Conservation (phyloP, 1,140 invertebrate species). For the Drosophila pseudoananassae region DNA sequence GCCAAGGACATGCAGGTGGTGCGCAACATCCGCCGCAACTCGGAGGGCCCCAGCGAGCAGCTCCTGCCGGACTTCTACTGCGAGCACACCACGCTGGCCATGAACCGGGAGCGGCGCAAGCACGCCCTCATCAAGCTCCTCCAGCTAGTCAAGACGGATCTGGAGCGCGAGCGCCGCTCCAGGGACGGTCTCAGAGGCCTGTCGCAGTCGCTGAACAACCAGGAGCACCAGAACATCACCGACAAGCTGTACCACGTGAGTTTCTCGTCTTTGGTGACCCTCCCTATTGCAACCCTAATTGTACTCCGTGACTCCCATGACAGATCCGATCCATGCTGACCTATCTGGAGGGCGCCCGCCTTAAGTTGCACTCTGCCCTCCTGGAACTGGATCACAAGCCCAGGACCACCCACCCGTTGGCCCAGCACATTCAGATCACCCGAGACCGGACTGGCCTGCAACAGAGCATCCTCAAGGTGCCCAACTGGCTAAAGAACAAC, state of each 20-base stretch:
- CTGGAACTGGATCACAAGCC: conserved; percentile 92
- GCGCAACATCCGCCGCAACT: conserved; percentile 81
- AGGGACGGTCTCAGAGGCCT: conserved; percentile 94
- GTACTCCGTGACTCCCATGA: background rate
- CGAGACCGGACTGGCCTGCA: conserved; percentile 95
- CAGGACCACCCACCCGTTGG: conserved; percentile 91
- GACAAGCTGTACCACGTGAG: conserved; percentile 95
- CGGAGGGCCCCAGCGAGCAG: conserved; percentile 89
- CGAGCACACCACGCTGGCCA: conserved; percentile 95
- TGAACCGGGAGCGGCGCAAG: conserved; percentile 95
- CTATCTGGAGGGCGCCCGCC: conserved; percentile 95
- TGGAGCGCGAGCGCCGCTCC: conserved; percentile 93
- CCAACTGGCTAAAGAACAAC: conserved; percentile 90
- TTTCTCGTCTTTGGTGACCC: background rate
- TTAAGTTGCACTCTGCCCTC: conserved; percentile 93
- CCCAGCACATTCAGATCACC: conserved; percentile 92
- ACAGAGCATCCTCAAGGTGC: conserved; percentile 94
- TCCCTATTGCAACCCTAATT: no score
- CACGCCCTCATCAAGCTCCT: conserved; percentile 92
- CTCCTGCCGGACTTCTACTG: conserved; percentile 97
- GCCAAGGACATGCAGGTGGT: conserved; percentile 81
- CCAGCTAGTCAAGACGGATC: conserved; percentile 92
- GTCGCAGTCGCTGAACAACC: conserved; percentile 94
- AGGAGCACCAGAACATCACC: conserved; percentile 96
- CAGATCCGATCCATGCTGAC: conserved; percentile 96